A percentile compares a stretch with the other conserved stretches of the same genome.
Conservation (phyloP, 2,888 invertebrate species). For the Nephrocerus scutellatus region DNA sequence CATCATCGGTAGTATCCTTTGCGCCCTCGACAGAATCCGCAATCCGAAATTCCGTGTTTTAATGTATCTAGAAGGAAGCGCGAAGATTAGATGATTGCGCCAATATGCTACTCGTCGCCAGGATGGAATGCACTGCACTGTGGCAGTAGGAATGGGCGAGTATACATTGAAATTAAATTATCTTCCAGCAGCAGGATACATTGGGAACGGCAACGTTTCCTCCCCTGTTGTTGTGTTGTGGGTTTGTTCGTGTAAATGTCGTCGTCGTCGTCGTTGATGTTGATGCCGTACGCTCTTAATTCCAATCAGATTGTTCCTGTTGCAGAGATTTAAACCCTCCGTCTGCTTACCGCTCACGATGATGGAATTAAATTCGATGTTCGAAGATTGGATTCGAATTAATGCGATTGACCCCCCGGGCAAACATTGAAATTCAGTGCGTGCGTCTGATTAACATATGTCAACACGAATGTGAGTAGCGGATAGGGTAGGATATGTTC, state of each 20-base stretch:
- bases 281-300: constrained; percentile 29
- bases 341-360: neutral
- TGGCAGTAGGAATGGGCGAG: neutral
- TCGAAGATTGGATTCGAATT: constrained; percentile 42
- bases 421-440: constrained; percentile 32
- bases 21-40: constrained; percentile 20
- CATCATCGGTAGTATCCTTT: constrained; percentile 18
- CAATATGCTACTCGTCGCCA: constrained; percentile 41
- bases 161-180: constrained; percentile 47
- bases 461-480: no score
- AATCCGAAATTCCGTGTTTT: constrained; percentile 14
- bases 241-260: neutral
- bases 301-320: constrained; percentile 43
- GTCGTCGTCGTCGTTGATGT: constrained; percentile 6
- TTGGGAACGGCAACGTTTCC: constrained; percentile 28
- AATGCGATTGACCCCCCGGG: constrained; percentile 42
- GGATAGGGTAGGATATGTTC: no score
- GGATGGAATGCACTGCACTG: constrained; percentile 7
- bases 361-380: neutral
- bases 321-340: no score
- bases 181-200: constrained; percentile 42
- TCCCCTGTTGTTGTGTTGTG: constrained; percentile 28
- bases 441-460: constrained; percentile 48
- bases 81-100: constrained; percentile 48
- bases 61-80: constrained; percentile 34